Base-by-base conservation (phyloP, 2,113 vertebrate genomes). In the Athene cunicularia region DNA sequence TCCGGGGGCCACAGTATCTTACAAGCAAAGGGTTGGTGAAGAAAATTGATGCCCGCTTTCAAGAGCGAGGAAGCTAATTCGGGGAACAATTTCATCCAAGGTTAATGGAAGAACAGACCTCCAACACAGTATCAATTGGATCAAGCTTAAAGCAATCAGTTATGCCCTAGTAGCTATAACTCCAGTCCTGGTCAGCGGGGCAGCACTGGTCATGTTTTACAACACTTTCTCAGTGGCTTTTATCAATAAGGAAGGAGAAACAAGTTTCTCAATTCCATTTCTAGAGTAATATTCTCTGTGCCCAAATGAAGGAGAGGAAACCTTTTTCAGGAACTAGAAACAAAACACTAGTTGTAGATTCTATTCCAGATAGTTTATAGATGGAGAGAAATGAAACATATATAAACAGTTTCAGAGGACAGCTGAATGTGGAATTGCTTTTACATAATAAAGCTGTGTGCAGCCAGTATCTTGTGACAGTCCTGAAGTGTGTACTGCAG, bases 81-180 rank as follows among this genome's bases (percentile, higher is more conserved):
- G 96, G 80, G 83, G 96, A 96, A 95, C 95, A 95, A 97, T 97
- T 97, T 97, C 94, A 94, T 96, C 93, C 96, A 97, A 97, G 94
- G 96, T 97, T 97, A 97, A 97, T 97, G 94, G 96, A 97, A 97
- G 95, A 97, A 95, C 91, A 97, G 96, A 95, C 96, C 96, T 97
- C 93, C 96, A 97, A 62, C 88, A 91, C 88, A 58, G 94, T 72
- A 97, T 96, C 88, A 95, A 93, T 95, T 97, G 96, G 88, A 91
- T 96, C 83, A 81, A 91, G 96, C 86, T 95, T 95, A 67, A 68
- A 91, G 96, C 94, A 90, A 97, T 97, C 96, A 94, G 95, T 97
- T 96, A 95, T 96, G 93, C 92, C 90, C 92, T 92, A 49, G 90
- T 88, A 95, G 96, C 97, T 95, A 97, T 97, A 95, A 96, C 83